phyloP scores from a whole-genome alignment of 2,113 vertebrate genomes.

The Tamias sibiricus region DNA sequence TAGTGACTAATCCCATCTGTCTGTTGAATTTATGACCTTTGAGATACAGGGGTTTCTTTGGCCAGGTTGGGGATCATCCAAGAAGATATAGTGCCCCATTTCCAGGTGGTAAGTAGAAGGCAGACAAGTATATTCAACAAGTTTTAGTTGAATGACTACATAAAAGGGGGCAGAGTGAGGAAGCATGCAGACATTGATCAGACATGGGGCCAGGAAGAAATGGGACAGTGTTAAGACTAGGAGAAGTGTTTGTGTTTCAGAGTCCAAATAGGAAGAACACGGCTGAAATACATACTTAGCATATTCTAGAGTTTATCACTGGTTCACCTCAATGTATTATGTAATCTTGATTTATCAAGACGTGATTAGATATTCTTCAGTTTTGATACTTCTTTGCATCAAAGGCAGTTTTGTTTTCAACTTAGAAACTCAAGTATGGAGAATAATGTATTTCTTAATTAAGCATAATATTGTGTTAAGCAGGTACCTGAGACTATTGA shows the following conservation, averaged over 20 bases:
- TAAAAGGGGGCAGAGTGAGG: not conserved
- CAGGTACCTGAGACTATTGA: not conserved
- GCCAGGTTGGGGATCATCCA: accelerated
- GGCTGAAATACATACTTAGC: not conserved
- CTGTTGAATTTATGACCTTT: not conserved
- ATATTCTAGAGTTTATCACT: not conserved
- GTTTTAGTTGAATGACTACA: not conserved
- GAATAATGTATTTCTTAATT: not conserved
- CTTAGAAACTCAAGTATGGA: not conserved
- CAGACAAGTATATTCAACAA: not conserved
- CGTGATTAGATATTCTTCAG: not conserved
- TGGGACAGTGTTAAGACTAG: not conserved
- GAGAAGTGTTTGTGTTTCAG: not conserved
- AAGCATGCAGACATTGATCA: not conserved
- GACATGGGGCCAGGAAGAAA: not conserved
- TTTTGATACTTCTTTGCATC: not conserved
- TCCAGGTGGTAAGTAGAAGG: not conserved
- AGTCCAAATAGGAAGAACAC: not conserved
- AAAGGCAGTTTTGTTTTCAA: not conserved
- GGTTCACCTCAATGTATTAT: not conserved
- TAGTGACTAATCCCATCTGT: not conserved
- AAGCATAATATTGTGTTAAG: not conserved
- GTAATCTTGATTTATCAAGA: not conserved
- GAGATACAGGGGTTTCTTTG: not conserved
- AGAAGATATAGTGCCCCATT: not conserved